phyloP scores from a whole-genome alignment of 2,113 vertebrate species.

The Gavia stellata region DNA sequence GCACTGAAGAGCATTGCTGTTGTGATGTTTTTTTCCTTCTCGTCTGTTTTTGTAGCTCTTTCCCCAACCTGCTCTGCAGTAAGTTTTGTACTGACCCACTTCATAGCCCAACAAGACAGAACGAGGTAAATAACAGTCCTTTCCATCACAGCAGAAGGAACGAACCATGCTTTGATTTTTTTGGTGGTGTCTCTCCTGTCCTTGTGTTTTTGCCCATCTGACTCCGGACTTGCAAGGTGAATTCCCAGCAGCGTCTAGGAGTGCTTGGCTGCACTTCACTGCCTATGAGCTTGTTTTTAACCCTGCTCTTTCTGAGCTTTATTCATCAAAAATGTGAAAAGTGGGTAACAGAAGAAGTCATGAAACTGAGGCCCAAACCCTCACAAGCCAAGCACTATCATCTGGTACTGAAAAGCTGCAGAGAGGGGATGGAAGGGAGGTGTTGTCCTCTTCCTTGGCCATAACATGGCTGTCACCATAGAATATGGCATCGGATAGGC shows the following conservation, averaged over 20 bases:
- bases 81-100: not conserved
- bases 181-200: not conserved
- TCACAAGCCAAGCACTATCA: accelerated
- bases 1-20: not conserved
- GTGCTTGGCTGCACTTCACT: not conserved
- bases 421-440: not conserved
- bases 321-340: not conserved
- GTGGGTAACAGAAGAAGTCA: not conserved
- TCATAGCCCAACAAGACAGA: not conserved
- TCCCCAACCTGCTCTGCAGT: not conserved
- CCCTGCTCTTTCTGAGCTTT: not conserved
- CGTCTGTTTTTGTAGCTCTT: not conserved
- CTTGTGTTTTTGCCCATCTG: not conserved
- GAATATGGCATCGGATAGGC: not conserved
- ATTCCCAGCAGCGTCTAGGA: not conserved
- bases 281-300: not conserved
- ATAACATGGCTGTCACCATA: not conserved
- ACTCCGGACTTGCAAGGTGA: not conserved
- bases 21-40: not conserved
- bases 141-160: not conserved
- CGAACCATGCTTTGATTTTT: not conserved
- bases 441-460: not conserved
- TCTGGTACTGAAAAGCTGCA: not conserved
- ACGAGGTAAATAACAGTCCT: not conserved
- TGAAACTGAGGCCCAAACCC: not conserved